These are phyloP conservation scores for Plutomurus gul DNA, from an alignment of 1,140 invertebrate genomes.

Conservation along the genomic window DNA sequence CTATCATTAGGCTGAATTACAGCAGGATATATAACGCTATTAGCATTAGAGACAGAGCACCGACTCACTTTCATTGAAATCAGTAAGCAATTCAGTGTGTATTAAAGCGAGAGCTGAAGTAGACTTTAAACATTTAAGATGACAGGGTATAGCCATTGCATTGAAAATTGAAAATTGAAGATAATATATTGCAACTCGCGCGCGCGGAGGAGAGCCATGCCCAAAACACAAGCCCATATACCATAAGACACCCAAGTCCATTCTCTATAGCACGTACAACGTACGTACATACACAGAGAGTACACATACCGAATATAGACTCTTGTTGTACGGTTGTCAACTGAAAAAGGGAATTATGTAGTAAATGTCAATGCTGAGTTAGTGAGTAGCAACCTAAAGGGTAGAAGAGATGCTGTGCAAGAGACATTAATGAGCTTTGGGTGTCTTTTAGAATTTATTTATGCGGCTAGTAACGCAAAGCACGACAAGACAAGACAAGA, in stretches of 20 bases:
- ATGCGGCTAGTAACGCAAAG: not conserved
- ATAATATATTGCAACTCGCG: conserved; percentile 14
- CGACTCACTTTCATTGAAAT: too few relatives aligned
- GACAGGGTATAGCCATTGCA: not conserved
- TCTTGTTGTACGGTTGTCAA: conserved; percentile 5
- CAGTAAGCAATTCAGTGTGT: too few relatives aligned
- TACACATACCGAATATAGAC: not conserved
- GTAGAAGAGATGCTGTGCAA: conserved; percentile 19
- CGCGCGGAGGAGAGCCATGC: not conserved
- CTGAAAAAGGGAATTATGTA: conserved; percentile 31
- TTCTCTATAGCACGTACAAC: not conserved
- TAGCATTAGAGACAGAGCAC: too few relatives aligned
- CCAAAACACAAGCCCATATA: not conserved
- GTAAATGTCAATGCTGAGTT: conserved; percentile 28
- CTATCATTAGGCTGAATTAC: not conserved
- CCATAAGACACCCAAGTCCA: too few relatives aligned
- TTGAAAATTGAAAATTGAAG: not conserved
- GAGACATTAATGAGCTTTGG: conserved; percentile 29
- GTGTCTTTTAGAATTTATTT: conserved; percentile 30
- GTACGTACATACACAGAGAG: not conserved
- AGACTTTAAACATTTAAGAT: not conserved
- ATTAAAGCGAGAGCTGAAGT: not conserved
- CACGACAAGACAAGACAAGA: not conserved
- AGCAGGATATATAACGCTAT: too few relatives aligned
- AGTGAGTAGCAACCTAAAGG: not conserved